Conservation (phyloP, 2,113 vertebrate species). For the Hiodon alosoides region DNA sequence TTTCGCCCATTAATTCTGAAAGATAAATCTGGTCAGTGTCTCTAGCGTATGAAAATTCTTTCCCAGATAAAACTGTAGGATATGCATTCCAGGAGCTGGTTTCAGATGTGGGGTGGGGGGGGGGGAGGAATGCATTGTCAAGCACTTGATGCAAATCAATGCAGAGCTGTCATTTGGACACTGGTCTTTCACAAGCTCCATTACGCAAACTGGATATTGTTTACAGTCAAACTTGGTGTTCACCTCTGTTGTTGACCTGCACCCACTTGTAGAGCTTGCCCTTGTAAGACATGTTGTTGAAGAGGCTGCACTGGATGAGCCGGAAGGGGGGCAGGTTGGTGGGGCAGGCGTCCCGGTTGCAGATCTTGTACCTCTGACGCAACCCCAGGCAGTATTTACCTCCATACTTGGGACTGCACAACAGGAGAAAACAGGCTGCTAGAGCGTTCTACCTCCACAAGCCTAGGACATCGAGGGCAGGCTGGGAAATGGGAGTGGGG, state of each 20-base stretch:
- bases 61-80: neutral
- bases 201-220: neutral
- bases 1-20: neutral
- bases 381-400: conserved; percentile 87
- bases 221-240: conserved; percentile 33
- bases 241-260: conserved; percentile 73
- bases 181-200: neutral
- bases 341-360: conserved; percentile 65
- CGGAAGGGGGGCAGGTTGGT: conserved; percentile 68
- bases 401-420: conserved; percentile 71
- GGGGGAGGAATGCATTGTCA: neutral
- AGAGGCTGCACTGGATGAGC: conserved; percentile 79
- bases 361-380: conserved; percentile 71
- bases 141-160: neutral
- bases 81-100: neutral
- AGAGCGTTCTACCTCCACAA: neutral
- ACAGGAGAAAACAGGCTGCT: neutral
- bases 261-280: conserved; percentile 82
- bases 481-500: neutral
- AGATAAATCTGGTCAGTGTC: neutral
- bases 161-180: neutral
- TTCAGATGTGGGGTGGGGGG: neutral
- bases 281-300: conserved; percentile 77
- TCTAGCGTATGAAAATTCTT: neutral
- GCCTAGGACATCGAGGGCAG: neutral